Evolutionary conservation across 2,888 invertebrate genomes (phyloP), one percentile per base, ranked within the genome.

Genomic region (Venustoraphidia nigricollis): DNA sequence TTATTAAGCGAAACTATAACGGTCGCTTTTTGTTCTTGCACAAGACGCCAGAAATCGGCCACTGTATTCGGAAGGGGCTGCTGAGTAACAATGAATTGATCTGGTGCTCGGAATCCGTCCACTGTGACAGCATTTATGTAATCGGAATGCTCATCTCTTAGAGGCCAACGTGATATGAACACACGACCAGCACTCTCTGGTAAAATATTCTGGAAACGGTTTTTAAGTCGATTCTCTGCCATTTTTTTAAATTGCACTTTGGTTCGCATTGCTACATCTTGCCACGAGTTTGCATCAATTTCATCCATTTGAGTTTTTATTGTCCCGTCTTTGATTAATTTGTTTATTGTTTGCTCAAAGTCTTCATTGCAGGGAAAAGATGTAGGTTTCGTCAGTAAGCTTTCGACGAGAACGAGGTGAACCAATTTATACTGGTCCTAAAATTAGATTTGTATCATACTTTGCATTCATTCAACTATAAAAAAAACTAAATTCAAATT

Each of bases 121-220:
- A 70, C 68, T 50, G 57, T 57, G 9, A 68, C 63, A 1, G 69
- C 71, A 44, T 70, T 68, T 17, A 71, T 66, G 52, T 70, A 72
- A 44, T 65, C 64, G 14, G 69, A 68, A 36, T 61, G 55, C 37
- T 58, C 61, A 44, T 69, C 67, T 2, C 57, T 49, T 1, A 50
- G 27, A 3, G 67, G 64, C 48, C 62, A 64, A 50, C 64, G 61
- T 3, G 61, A 55, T 13, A 71, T 55, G 49, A 59, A 66, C 10
- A 69, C 54, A 45, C 63, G 56, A 36, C 60, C 62, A 17, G 52
- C 51, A 38, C n/a, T 55, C 65, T 64, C 61, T 54, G 67, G 65
- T 40, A 63, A 51, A 46, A 67, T 63, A 51, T 66, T 58, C 1
- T 61, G 54, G 53, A 63, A 65, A 51, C 70, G 61, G 50, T 68